Evolutionary conservation across 2,797 vertebrate species (phyloP).

Genomic region (Carcharodon carcharias): DNA sequence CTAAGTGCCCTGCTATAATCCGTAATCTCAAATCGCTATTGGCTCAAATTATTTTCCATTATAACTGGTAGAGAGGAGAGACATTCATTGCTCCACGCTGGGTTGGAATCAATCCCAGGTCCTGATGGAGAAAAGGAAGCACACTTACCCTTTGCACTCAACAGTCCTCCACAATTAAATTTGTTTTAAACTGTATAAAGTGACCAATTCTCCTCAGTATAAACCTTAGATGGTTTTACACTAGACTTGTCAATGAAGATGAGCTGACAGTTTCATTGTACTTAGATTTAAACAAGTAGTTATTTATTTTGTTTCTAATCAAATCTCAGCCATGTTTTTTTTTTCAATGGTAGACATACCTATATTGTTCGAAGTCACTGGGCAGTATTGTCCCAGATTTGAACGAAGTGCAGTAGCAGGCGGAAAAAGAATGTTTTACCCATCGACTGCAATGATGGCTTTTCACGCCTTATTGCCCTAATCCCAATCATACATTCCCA

Average conservation of each 20-base stretch:
- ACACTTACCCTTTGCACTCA: not conserved
- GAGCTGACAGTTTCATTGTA: not conserved
- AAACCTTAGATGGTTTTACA: not conserved
- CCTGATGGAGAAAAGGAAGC: not conserved
- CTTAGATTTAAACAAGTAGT: not conserved
- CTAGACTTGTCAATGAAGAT: not conserved
- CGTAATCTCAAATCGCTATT: too few relatives aligned
- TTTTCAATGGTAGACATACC: not conserved
- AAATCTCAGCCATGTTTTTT: not conserved
- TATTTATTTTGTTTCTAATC: not conserved
- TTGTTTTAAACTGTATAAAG: not conserved
- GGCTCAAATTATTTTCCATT: not conserved
- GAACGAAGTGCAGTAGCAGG: too few relatives aligned
- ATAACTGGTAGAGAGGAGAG: not conserved
- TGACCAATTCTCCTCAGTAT: not conserved
- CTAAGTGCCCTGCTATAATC: too few relatives aligned
- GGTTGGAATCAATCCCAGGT: not conserved
- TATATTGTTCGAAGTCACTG: not conserved
- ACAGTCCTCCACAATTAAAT: not conserved
- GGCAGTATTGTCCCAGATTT: too few relatives aligned
- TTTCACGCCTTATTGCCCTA: too few relatives aligned
- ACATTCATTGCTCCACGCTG: not conserved
- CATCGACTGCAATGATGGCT: too few relatives aligned
- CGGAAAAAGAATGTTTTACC: too few relatives aligned
- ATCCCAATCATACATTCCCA: too few relatives aligned